Evolutionary conservation across 2,797 vertebrate genomes (phyloP).

Genomic region (Benthosema pterotum): DNA sequence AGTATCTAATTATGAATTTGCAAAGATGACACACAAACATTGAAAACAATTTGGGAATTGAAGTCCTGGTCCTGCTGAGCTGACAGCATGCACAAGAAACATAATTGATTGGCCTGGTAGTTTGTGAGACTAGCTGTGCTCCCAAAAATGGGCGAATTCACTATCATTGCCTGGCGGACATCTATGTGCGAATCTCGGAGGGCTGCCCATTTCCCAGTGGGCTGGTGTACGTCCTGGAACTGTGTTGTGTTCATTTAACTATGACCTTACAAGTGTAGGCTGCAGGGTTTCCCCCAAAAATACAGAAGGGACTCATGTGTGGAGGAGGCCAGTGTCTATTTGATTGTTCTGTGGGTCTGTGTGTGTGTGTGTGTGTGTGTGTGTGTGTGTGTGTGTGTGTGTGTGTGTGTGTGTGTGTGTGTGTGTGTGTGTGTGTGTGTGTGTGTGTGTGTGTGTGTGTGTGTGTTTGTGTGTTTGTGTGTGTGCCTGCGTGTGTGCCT

Average conservation of each 20-base stretch:
- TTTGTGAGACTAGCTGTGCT: no score
- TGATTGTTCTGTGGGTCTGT: not conserved
- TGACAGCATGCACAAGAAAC: no score
- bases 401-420: conserved; percentile 4
- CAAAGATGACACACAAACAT: no score
- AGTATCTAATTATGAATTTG: no score
- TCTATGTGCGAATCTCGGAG: conserved; percentile 14
- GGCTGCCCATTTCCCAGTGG: conserved; percentile 36
- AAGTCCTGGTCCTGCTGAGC: no score
- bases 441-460: conserved; percentile 70
- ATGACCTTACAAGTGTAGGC: no score
- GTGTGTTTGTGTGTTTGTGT: conserved; percentile 61
- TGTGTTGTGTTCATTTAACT: not conserved
- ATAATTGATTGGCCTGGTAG: no score
- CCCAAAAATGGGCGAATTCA: no score
- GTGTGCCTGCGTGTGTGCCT: conserved; percentile 72
- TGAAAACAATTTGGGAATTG: no score
- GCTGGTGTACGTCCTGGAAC: conserved; percentile 18
- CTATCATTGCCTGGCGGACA: no score
- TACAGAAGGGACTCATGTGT: conserved; percentile 43
- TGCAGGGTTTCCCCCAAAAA: conserved; percentile 36
- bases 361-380: conserved; percentile 16
- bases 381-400: conserved; percentile 6
- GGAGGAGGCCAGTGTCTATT: conserved; percentile 46
- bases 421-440: conserved; percentile 15